A percentile compares a stretch with the other conserved stretches of the same genome.
Conservation (phyloP, 2,113 vertebrate species). For the Ophiodon elongatus region DNA sequence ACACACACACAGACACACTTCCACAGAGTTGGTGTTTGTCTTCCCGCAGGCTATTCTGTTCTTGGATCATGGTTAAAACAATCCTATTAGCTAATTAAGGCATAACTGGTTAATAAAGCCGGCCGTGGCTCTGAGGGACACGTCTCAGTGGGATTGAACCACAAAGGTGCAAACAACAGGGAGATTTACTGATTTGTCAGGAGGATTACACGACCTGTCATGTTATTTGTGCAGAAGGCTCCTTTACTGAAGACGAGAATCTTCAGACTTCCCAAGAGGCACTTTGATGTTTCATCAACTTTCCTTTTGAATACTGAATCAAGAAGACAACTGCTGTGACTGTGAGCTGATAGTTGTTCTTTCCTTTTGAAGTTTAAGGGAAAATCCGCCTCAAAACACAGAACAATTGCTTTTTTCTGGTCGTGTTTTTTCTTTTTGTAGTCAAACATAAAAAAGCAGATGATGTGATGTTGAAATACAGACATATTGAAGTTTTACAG, state of each 20-base stretch:
- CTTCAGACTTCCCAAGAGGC: slow-evolving; percentile 45
- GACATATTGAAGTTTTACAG: neutral
- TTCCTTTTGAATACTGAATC: slow-evolving; percentile 46
- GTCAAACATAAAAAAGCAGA: neutral
- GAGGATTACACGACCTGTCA: slow-evolving; percentile 65
- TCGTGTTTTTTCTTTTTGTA: neutral
- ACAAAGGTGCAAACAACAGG: slow-evolving; percentile 68
- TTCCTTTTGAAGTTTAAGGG: slow-evolving; percentile 32
- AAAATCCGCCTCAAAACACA: slow-evolving; percentile 22
- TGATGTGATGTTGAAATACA: neutral
- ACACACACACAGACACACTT: slow-evolving; percentile 21
- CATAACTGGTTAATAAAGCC: slow-evolving; percentile 73
- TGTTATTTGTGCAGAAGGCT: slow-evolving; percentile 49
- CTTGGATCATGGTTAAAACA: slow-evolving; percentile 81
- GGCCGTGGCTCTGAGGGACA: slow-evolving; percentile 57
- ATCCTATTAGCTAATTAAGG: slow-evolving; percentile 82
- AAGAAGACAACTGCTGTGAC: slow-evolving; percentile 35
- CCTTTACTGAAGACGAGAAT: slow-evolving; percentile 21
- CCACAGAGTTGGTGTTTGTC: slow-evolving; percentile 61
- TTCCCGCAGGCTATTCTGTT: slow-evolving; percentile 75
- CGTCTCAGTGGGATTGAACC: slow-evolving; percentile 61
- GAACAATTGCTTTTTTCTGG: neutral
- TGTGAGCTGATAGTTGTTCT: slow-evolving; percentile 12
- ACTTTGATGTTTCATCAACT: slow-evolving; percentile 66
- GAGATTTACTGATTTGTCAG: slow-evolving; percentile 66